A percentile compares a stretch with the other conserved stretches of the same genome.
Conservation (phyloP, 53 echinoderm and acorn worm genomes). For the Echinometra lucunter region DNA sequence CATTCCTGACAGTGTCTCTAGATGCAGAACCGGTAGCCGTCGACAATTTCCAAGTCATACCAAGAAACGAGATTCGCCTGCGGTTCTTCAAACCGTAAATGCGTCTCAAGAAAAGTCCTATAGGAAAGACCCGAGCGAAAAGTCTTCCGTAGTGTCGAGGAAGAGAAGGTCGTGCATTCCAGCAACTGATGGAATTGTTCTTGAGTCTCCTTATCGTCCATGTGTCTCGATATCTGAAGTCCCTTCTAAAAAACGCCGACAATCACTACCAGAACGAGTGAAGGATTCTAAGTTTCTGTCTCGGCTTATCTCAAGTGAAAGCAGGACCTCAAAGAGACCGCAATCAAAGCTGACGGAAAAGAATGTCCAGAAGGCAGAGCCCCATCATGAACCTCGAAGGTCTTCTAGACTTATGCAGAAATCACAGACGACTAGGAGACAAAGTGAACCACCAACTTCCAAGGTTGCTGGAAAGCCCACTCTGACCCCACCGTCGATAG, state of each 20-base stretch:
- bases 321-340: not conserved
- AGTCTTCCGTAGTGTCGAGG: not conserved
- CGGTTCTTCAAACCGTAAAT: not conserved
- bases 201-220: slow-evolving; percentile 12
- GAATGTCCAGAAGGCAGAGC: not conserved
- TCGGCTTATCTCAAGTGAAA: slow-evolving; percentile 42
- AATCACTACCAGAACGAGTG: slow-evolving; percentile 51
- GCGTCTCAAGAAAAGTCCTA: not conserved
- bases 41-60: not conserved
- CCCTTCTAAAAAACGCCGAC: slow-evolving; percentile 39
- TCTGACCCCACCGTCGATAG: not conserved
- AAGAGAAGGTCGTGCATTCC: slow-evolving; percentile 44
- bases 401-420: not conserved
- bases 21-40: not conserved
- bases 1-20: not conserved
- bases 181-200: not conserved
- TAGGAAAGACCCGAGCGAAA: not conserved
- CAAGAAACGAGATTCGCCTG: not conserved
- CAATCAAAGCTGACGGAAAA: not conserved
- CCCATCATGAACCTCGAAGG: not conserved
- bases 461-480: not conserved
- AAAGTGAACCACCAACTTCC: slow-evolving; percentile 1
- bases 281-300: slow-evolving; percentile 55
- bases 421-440: not conserved
- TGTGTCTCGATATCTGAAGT: not conserved